phyloP scores from a whole-genome alignment of 2,888 invertebrate genomes.

The Xylota segnis region DNA sequence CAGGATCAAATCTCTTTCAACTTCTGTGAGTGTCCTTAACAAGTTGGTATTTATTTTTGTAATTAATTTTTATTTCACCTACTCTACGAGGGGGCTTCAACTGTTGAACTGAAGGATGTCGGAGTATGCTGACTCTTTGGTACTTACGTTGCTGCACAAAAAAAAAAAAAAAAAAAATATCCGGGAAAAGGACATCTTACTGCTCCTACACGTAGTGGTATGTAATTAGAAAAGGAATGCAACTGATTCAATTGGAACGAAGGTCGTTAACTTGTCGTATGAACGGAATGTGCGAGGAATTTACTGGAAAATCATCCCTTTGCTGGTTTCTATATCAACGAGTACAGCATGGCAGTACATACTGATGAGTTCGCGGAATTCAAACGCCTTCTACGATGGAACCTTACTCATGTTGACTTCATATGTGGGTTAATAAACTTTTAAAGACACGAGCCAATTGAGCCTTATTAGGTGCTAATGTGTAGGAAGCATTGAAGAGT shows the following conservation, averaged over 20 bases:
- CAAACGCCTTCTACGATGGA: no score
- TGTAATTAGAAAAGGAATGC: slow-evolving; percentile 12
- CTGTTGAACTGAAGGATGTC: slow-evolving; percentile 44
- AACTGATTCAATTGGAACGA: neutral
- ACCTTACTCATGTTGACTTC: no score
- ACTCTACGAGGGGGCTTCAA: neutral
- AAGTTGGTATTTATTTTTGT: slow-evolving; percentile 65
- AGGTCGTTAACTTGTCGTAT: slow-evolving; percentile 6
- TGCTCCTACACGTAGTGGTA: neutral
- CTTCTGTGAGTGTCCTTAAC: slow-evolving; percentile 15
- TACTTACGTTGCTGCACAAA: slow-evolving; percentile 24
- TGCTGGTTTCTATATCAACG: no score
- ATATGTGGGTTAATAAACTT: no score
- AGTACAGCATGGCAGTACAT: no score
- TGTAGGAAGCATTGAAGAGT: no score
- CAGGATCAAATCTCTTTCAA: slow-evolving; percentile 28
- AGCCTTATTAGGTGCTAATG: no score
- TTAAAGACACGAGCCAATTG: no score
- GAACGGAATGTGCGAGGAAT: neutral
- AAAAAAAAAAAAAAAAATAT: neutral
- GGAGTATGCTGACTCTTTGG: slow-evolving; percentile 48
- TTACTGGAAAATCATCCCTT: no score
- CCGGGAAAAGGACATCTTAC: neutral
- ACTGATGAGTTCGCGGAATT: no score
- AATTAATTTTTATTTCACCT: slow-evolving; percentile 67